Evolutionary conservation across 2,797 vertebrate genomes (phyloP).

Genomic region (Phataginus tricuspis): DNA sequence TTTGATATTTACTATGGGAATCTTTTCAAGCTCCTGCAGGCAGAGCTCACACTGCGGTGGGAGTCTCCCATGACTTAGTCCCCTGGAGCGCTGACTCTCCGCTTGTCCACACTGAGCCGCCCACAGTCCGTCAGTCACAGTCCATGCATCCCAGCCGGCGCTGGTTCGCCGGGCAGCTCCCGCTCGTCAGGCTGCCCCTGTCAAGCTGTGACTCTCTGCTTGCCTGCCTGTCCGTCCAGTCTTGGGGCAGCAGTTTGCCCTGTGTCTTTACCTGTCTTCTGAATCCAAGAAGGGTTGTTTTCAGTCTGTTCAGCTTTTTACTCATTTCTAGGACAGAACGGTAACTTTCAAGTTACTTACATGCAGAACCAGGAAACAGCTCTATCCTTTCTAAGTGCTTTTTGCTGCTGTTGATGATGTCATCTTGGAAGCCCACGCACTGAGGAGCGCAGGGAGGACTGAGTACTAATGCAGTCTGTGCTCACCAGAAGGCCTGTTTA

Average conservation of each 20-base stretch:
- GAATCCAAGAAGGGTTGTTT: neutral
- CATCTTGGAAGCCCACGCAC: neutral
- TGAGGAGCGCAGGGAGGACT: neutral
- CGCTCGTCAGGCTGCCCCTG: too few species aligned
- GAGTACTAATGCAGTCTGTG: neutral
- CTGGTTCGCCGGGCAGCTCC: neutral
- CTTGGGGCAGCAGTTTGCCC: neutral
- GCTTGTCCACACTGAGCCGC: neutral
- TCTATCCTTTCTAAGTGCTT: neutral
- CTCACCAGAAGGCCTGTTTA: neutral
- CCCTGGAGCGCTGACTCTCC: neutral
- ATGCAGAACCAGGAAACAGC: neutral
- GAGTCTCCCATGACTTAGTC: neutral
- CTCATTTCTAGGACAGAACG: neutral
- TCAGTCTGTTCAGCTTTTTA: neutral
- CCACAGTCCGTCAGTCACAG: neutral
- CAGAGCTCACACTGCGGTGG: neutral
- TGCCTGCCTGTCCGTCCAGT: neutral
- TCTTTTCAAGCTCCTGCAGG: neutral
- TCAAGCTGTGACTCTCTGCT: neutral
- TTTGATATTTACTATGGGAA: neutral
- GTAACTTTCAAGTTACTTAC: neutral
- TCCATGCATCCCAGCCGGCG: neutral
- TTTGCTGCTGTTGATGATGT: neutral
- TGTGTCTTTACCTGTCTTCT: neutral